Evolutionary conservation across 2,888 invertebrate genomes (phyloP).

Genomic region (Penaeus monodon): DNA sequence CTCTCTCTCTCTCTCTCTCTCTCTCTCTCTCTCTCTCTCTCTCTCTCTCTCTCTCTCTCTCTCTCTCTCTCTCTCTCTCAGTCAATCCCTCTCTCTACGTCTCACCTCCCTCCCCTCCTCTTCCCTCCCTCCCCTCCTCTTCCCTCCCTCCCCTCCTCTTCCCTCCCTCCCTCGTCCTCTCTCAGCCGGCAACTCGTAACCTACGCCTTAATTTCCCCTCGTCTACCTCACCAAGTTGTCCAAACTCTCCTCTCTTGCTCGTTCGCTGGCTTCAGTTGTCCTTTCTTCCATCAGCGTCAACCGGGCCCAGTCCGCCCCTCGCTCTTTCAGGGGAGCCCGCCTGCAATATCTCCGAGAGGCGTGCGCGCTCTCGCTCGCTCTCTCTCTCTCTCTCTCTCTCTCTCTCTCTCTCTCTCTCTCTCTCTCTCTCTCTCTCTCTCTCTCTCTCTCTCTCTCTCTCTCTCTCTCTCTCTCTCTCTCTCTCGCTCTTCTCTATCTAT

Average conservation of each 20-base stretch:
- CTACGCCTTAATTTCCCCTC: not conserved
- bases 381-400: conserved; percentile 16
- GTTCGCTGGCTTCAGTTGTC: not conserved
- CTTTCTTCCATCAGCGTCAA: not conserved
- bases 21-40: not conserved
- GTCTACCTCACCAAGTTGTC: not conserved
- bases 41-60: too few relatives aligned
- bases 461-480: not conserved
- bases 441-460: not conserved
- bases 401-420: not conserved
- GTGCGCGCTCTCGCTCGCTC: not conserved
- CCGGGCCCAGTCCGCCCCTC: not conserved
- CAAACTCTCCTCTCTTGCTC: not conserved
- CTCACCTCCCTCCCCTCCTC: not conserved
- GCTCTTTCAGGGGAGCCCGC: not conserved
- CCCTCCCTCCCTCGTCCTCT: not conserved
- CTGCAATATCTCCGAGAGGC: not conserved
- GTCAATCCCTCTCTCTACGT: not conserved
- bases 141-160: too few relatives aligned
- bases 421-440: not conserved
- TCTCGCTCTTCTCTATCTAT: too few relatives aligned
- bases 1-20: not conserved
- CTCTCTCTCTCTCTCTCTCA: not conserved
- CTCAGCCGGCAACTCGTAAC: not conserved
- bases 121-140: not conserved